Conservation (phyloP, 1,140 invertebrate species). For the Orussus abietinus region DNA sequence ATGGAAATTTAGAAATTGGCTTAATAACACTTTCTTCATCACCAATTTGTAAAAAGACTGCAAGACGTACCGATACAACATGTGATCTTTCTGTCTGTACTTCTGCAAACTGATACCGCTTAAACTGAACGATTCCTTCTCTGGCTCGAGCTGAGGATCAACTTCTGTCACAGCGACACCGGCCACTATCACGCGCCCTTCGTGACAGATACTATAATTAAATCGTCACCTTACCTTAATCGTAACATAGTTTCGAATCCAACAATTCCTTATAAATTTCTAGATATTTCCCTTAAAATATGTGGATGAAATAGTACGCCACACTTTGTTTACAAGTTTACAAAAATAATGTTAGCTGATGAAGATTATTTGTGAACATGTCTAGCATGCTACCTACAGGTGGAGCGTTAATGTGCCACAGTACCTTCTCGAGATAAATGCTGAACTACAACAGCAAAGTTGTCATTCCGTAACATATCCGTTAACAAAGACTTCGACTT, state of each 20-base stretch:
- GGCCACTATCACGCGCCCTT: constrained; percentile 57
- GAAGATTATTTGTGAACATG: too few species aligned
- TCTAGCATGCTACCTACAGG: too few species aligned
- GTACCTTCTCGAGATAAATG: constrained; percentile 43
- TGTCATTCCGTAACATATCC: constrained; percentile 37
- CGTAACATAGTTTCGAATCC: neutral
- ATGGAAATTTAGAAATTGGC: constrained; percentile 4
- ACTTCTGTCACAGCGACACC: constrained; percentile 52
- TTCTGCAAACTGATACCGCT: constrained; percentile 57
- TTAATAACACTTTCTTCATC: too few species aligned
- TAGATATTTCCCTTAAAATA: constrained; percentile 4
- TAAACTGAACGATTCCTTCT: constrained; percentile 47
- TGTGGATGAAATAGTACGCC: too few species aligned
- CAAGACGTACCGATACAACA: constrained; percentile 50
- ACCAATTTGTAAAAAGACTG: constrained; percentile 1
- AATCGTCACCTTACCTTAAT: constrained; percentile 1
- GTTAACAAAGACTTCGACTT: constrained; percentile 28
- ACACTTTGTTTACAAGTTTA: too few species aligned
- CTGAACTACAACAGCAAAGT: constrained; percentile 40
- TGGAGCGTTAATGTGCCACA: too few species aligned
- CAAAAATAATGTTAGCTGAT: too few species aligned
- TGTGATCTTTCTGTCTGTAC: constrained; percentile 50
- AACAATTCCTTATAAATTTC: constrained; percentile 7
- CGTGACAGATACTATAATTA: constrained; percentile 42
- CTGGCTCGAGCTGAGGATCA: constrained; percentile 38